Base-by-base conservation (phyloP, 2,113 vertebrate species). In the Myodes glareolus region DNA sequence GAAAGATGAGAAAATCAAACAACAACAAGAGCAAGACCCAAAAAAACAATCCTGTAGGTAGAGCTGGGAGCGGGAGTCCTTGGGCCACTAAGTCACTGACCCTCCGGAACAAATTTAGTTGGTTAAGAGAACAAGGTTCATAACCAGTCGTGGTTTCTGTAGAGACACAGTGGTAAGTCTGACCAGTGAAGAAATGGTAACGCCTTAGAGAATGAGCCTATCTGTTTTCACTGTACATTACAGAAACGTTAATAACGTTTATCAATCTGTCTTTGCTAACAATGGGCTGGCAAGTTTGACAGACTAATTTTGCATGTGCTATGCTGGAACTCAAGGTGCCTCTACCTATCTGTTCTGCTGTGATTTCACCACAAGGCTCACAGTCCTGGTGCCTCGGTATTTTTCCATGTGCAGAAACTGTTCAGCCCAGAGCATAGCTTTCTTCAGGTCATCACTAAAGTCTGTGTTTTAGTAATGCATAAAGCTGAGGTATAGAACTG, bases 381-480 rank as follows among this genome's bases (percentile, higher is more conserved):
- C 5, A 21, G 7, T 36, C 39, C 23, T 81, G 73, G 42, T 55
- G 9, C 42, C 50, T 80, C 5, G 47, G 7, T 68, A 61, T 67
- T 80, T 61, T 75, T 93, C 50, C 68, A 27, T 70, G 88, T 42
- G 39, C 31, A 95, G 88, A 94, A 85, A 52, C 58, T 76, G 27
- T 76, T 31, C 68, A n/a, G 3, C 45, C 63, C 84, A 23, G 61
- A 90, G 31, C 55, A 33, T 19, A 19, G 2, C 70, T 88, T 90
- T 96, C 65, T 61, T 96, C 45, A 61, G 29, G 61, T 73, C 67
- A 42, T 65, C 45, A 70, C 45, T 14, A 75, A 94, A 92, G 27
- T 29, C 78, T 77, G 39, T 47, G 58, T 94, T 91, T 97, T 94
- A 95, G 95, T 96, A 93, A 95, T 88, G 27, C 16, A 23, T 31